Conservation (phyloP, 2,888 invertebrate species). For the Patella pellucida region DNA sequence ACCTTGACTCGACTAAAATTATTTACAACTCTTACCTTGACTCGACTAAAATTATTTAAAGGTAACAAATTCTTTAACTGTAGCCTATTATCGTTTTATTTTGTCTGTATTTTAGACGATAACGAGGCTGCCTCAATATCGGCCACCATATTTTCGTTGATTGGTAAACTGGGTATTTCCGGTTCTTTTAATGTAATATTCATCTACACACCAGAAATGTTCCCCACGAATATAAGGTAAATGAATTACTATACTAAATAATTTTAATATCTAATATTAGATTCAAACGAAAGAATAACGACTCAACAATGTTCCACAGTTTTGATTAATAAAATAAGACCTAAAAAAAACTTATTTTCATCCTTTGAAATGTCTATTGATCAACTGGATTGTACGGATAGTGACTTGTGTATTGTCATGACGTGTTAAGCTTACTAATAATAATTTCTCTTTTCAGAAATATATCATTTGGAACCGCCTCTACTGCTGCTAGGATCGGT, state of each 20-base stretch:
- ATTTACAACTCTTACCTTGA: too few relatives aligned
- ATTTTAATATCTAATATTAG: too few relatives aligned
- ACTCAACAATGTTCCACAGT: not conserved
- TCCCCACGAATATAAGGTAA: slow-evolving; percentile 56
- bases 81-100: slow-evolving; percentile 3
- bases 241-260: not conserved
- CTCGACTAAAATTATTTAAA: not conserved
- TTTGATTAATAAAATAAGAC: not conserved
- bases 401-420: too few relatives aligned
- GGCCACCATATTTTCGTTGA: slow-evolving; percentile 40
- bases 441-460: slow-evolving; percentile 39
- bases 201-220: slow-evolving; percentile 53
- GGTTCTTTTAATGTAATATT: slow-evolving; percentile 51
- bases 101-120: slow-evolving; percentile 14
- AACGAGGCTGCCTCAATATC: slow-evolving; percentile 8
- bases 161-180: slow-evolving; percentile 53
- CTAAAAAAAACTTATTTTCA: not conserved
- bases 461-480: slow-evolving; percentile 45
- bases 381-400: too few relatives aligned
- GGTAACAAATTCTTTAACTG: not conserved
- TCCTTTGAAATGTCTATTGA: too few relatives aligned
- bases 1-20: too few relatives aligned
- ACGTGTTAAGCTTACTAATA: not conserved
- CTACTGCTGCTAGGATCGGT: slow-evolving; percentile 41
- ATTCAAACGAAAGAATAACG: not conserved